Evolutionary conservation across 2,797 vertebrate species (phyloP).

Genomic region (Falco peregrinus): DNA sequence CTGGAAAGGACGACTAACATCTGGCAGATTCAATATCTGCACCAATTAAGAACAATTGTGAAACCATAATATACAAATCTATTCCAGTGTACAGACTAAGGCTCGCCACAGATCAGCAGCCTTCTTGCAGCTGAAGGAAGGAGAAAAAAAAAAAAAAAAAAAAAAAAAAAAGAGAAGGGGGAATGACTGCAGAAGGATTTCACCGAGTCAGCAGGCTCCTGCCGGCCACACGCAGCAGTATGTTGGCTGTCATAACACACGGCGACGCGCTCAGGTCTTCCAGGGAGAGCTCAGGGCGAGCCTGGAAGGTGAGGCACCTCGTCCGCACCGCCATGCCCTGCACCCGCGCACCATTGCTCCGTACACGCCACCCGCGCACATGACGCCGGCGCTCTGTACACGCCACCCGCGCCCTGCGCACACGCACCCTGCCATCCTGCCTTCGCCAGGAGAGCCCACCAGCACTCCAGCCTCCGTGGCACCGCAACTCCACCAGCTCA

Average conservation of each 20-base stretch:
- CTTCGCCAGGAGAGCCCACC: neutral
- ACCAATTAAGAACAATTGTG: slow-evolving; percentile 36
- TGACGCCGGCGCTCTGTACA: too few species aligned
- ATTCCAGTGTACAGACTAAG: neutral
- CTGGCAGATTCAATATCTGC: slow-evolving; percentile 40
- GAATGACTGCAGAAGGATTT: neutral
- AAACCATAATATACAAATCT: slow-evolving; percentile 42
- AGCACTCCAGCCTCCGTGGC: accelerated
- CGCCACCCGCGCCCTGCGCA: neutral
- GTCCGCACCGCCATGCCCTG: too few species aligned
- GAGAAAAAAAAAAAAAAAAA: neutral
- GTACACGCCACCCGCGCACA: too few species aligned
- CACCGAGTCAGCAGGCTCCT: neutral
- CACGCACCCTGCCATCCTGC: accelerated
- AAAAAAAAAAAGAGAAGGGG: neutral
- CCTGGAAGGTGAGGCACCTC: neutral
- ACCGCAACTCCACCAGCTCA: accelerated
- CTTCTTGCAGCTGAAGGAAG: neutral
- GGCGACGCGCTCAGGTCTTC: neutral
- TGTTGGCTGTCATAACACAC: neutral
- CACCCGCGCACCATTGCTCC: too few species aligned
- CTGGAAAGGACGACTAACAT: neutral
- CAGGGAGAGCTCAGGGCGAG: neutral
- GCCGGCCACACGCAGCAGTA: neutral
- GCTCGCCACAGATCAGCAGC: neutral